Conservation (phyloP, 2,113 vertebrate genomes). For the Mastomys natalensis region DNA sequence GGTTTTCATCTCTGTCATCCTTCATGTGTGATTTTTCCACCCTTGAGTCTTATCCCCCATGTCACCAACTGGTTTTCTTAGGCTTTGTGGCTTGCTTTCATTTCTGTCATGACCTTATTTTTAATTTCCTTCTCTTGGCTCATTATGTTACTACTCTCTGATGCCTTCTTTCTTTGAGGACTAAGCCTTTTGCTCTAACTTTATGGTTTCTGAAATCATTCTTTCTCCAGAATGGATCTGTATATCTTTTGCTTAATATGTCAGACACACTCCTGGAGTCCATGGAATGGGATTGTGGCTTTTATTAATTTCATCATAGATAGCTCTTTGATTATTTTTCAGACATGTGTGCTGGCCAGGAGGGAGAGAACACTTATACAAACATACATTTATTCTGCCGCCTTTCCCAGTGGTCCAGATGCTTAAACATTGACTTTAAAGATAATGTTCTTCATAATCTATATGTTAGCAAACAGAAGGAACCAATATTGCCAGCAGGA, state of each 20-base stretch:
- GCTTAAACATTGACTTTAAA: slow-evolving; percentile 79
- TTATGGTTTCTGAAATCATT: slow-evolving; percentile 16
- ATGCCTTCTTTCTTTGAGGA: slow-evolving; percentile 14
- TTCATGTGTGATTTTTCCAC: not conserved
- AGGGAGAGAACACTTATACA: slow-evolving; percentile 51
- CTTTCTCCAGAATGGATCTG: slow-evolving; percentile 3
- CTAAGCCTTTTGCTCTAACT: not conserved
- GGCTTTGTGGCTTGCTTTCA: not conserved
- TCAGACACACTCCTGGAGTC: slow-evolving; percentile 18
- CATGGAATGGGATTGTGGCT: slow-evolving; percentile 11
- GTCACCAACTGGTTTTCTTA: not conserved
- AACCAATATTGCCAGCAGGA: slow-evolving; percentile 45
- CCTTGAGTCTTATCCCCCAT: not conserved
- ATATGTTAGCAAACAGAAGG: slow-evolving; percentile 65
- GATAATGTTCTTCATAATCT: slow-evolving; percentile 66
- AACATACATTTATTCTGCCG: slow-evolving; percentile 60
- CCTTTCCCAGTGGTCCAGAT: slow-evolving; percentile 57
- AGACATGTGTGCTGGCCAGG: not conserved
- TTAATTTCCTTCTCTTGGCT: not conserved
- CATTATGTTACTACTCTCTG: slow-evolving; percentile 8
- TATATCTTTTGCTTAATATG: slow-evolving; percentile 35
- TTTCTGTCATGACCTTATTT: not conserved
- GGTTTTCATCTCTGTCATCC: not conserved
- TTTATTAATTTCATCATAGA: slow-evolving; percentile 44
- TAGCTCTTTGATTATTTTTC: slow-evolving; percentile 43